A percentile compares a stretch with the other conserved stretches of the same genome.
phyloP scores from a whole-genome alignment of 1,140 invertebrate genomes.

The Triops cancriformis region DNA sequence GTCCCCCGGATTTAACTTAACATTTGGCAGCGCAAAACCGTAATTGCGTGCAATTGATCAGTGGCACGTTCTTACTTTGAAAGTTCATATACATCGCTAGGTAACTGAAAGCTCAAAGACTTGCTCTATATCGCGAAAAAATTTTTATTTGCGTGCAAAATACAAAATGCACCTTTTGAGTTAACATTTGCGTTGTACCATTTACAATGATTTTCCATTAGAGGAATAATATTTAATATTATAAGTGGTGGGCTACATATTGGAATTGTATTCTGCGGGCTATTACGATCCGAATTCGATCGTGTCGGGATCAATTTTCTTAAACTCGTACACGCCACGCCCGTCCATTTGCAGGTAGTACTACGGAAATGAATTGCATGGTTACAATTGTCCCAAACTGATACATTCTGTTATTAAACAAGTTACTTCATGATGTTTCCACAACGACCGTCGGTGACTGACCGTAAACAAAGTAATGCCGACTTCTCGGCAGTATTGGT shows the following conservation, averaged over 20 bases:
- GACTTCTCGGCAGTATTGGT: constrained; percentile 76
- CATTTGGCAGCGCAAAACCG: no score
- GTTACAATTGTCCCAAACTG: constrained; percentile 16
- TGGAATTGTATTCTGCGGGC: not conserved
- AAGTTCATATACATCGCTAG: no score
- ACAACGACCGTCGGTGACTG: constrained; percentile 89
- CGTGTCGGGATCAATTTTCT: constrained; percentile 71
- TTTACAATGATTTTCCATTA: not conserved
- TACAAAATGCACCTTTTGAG: no score
- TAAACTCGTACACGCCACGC: constrained; percentile 76
- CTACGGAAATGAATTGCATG: constrained; percentile 40
- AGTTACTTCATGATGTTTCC: constrained; percentile 85
- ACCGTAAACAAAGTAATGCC: constrained; percentile 96
- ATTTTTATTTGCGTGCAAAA: no score
- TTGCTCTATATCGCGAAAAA: no score
- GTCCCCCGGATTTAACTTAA: no score
- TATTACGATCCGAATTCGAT: constrained; percentile 81
- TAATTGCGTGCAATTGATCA: no score
- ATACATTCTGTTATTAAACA: not conserved
- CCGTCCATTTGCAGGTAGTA: constrained; percentile 94
- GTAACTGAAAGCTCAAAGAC: no score
- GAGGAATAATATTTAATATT: not conserved
- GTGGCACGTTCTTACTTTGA: no score
- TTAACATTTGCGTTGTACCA: not conserved
- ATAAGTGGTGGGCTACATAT: not conserved